A percentile compares a stretch with the other conserved stretches of the same genome.
phyloP scores from a whole-genome alignment of 2,797 vertebrate species.

The Myotis findleyi region DNA sequence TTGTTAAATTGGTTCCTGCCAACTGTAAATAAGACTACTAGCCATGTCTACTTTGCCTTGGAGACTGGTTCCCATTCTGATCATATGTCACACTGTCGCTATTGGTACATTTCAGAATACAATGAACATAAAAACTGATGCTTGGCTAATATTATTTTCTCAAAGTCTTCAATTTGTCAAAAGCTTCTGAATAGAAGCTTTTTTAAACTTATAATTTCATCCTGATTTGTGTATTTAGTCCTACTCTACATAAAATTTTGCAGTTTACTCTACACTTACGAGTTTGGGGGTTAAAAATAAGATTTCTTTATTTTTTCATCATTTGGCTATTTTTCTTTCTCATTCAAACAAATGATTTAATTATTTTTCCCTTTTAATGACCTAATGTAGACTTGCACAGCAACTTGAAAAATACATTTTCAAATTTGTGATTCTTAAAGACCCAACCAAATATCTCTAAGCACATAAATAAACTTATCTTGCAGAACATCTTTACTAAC shows the following conservation, averaged over 20 bases:
- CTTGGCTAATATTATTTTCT: not conserved
- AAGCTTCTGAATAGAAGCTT: not conserved
- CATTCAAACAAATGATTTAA: not conserved
- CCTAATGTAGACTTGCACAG: not conserved
- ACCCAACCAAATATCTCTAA: not conserved
- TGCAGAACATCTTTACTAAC: not conserved
- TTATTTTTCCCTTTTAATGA: not conserved
- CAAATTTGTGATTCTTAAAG: conserved; percentile 9
- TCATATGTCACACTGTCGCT: not conserved
- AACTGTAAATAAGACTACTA: not conserved
- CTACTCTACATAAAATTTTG: not conserved
- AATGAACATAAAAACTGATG: not conserved
- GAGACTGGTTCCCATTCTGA: not conserved
- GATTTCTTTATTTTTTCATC: not conserved
- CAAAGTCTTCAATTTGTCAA: not conserved
- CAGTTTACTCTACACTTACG: not conserved
- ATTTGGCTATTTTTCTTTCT: not conserved
- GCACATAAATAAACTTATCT: not conserved
- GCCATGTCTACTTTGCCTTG: not conserved
- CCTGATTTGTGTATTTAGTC: not conserved
- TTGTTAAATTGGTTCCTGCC: not conserved
- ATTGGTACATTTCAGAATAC: not conserved
- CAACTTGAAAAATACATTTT: conserved; percentile 13
- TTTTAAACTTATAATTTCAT: not conserved
- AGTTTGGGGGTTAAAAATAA: not conserved